Evolutionary conservation across 2,888 invertebrate species (phyloP).

Genomic region (Resseliella maxima): DNA sequence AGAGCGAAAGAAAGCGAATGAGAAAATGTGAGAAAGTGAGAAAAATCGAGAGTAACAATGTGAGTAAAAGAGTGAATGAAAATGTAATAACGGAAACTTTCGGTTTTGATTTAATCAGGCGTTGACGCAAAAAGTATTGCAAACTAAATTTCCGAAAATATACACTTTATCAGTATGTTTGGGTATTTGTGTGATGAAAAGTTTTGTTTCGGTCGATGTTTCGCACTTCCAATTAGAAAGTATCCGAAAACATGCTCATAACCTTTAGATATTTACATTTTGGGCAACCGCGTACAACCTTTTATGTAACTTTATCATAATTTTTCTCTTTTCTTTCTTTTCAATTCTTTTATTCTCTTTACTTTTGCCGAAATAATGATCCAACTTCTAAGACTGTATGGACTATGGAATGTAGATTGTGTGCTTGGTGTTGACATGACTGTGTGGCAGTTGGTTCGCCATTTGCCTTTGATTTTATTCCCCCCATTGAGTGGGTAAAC

Average conservation of each 20-base stretch:
- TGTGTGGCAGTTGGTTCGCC: not conserved
- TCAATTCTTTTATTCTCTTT: not conserved
- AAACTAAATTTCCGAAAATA: constrained; percentile 47
- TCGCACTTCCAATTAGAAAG: constrained; percentile 18
- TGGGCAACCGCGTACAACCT: not conserved
- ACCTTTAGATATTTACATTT: not conserved
- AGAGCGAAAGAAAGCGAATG: not conserved
- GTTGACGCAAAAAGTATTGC: constrained; percentile 28
- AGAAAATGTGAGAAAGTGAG: not conserved
- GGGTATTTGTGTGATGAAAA: not conserved
- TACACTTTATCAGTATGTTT: constrained; percentile 8
- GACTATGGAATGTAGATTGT: not conserved
- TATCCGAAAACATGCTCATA: not conserved
- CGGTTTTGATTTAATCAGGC: constrained; percentile 44
- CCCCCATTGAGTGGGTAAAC: not conserved
- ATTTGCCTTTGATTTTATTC: not conserved
- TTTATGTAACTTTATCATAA: not conserved
- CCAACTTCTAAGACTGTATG: not conserved
- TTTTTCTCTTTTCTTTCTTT: too few species aligned
- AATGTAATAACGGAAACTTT: constrained; percentile 8
- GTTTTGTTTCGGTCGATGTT: not conserved
- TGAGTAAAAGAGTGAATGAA: not conserved
- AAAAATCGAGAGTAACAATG: too few species aligned
- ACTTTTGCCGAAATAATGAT: not conserved
- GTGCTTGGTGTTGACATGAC: not conserved